Evolutionary conservation across 2,113 vertebrate genomes (phyloP).

Genomic region (Zosterops lateralis): DNA sequence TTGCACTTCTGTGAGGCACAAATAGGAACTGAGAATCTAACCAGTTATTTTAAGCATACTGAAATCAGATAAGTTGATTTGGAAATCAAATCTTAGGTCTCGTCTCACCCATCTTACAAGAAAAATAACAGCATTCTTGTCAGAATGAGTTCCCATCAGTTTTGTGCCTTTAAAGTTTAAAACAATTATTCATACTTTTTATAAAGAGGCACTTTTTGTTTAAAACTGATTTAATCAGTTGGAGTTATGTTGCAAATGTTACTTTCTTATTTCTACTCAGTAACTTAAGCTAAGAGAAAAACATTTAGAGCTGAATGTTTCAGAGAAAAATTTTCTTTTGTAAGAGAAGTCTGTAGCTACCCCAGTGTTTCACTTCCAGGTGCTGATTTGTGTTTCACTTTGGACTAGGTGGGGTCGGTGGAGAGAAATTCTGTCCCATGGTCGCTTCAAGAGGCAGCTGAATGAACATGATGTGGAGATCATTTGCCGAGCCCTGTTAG

Average conservation of each 20-base stretch:
- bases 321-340: neutral
- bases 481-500: slow-evolving; percentile 90
- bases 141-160: neutral
- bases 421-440: slow-evolving; percentile 95
- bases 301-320: neutral
- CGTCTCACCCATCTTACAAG: neutral
- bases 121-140: neutral
- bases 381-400: slow-evolving; percentile 7
- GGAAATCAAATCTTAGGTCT: slow-evolving; percentile 1
- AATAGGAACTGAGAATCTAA: slow-evolving; percentile 9
- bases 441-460: slow-evolving; percentile 95
- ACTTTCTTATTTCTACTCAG: neutral
- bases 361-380: neutral
- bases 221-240: neutral
- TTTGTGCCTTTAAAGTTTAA: neutral
- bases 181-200: neutral
- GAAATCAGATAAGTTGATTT: neutral
- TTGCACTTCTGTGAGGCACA: neutral
- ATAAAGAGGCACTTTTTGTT: neutral
- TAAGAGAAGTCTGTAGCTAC: neutral
- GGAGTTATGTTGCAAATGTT: neutral
- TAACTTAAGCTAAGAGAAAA: neutral
- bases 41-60: neutral
- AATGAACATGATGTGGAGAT: slow-evolving; percentile 94
- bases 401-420: slow-evolving; percentile 91